Base-by-base conservation (phyloP, 2,888 invertebrate species). In the Lochmaea capreae region DNA sequence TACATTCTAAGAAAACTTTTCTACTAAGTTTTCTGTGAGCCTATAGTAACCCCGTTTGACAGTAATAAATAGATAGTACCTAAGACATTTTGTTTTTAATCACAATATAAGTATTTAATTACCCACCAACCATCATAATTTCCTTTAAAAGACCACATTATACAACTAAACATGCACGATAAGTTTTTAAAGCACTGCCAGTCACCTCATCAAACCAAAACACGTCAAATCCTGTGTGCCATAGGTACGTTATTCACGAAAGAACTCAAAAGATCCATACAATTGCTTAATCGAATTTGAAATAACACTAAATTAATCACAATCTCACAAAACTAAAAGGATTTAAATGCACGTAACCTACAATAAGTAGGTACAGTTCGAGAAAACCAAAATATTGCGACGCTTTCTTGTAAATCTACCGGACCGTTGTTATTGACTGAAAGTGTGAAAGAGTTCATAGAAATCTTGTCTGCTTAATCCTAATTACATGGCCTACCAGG, bases 401-500 rank as follows among this genome's bases (percentile, higher is more conserved):
- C 54, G 54, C 18, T 54, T 18, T 54, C 42, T 26, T 46, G 62
- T 66, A 66, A 66, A 54, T 66, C 39, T 39, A 39, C 66, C 54
- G 66, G 16, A 54, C 39, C 69, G 75, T n/a, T 43, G 54, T 73
- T 76, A 77, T 78, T 79, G 77, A 84, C 84, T 84, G 80, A 84
- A 84, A 82, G 82, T 80, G 79, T 78, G 79, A 83, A 84, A 83
- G 82, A 81, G 80, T 80, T 71, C 62, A 74, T 72, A 71, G 74
- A 74, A 71, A 70, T 72, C 69, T 77, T 72, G 80, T 76, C 74
- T 76, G 75, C 78, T 76, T 74, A 83, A 81, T 83, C 85, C 84
- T 87, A 86, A 86, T 86, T 87, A 86, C 82, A 85, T 85, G 84
- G 86, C 86, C 87, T 86, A 86, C 86, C 86, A 85, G 86, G 84